Conservation (phyloP, 2,888 invertebrate species). For the Lasiommata megera region DNA sequence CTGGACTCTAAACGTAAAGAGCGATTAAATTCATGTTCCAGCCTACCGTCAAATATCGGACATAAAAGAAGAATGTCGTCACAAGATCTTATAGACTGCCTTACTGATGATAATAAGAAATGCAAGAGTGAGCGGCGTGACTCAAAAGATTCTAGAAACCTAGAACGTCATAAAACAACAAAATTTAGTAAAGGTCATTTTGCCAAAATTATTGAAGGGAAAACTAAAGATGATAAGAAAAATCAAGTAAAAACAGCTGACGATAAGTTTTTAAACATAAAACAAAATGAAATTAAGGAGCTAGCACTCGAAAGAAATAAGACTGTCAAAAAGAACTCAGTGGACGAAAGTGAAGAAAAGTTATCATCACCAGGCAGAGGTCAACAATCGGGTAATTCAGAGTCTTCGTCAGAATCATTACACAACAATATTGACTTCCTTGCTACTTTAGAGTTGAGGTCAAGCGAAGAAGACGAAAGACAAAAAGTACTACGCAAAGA, state of each 20-base stretch:
- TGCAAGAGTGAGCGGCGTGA: conserved; percentile 85
- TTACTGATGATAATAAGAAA: conserved; percentile 83
- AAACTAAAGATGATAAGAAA: conserved; percentile 82
- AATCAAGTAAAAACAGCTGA: conserved; percentile 75
- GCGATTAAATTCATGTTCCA: conserved; percentile 80
- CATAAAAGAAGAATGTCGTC: conserved; percentile 89
- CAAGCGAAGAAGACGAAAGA: conserved; percentile 82
- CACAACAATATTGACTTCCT: conserved; percentile 82
- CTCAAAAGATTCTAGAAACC: conserved; percentile 83
- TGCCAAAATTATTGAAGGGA: conserved; percentile 81
- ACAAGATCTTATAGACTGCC: conserved; percentile 84
- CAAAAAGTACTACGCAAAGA: conserved; percentile 78
- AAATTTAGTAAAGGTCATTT: conserved; percentile 83
- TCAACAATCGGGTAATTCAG: conserved; percentile 36
- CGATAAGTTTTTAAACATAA: conserved; percentile 60
- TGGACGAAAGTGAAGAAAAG: conserved; percentile 56
- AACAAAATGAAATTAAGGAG: conserved; percentile 53
- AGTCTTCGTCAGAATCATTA: conserved; percentile 52
- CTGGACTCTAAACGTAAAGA: conserved; percentile 81
- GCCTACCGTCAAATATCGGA: conserved; percentile 83
- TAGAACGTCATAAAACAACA: conserved; percentile 68
- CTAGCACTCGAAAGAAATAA: conserved; percentile 50
- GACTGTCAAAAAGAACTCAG: conserved; percentile 44
- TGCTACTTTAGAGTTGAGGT: conserved; percentile 79
- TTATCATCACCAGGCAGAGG: background rate